A percentile compares a stretch with the other conserved stretches of the same genome.
phyloP scores from a whole-genome alignment of 2,888 invertebrate genomes.

The Ophion ellenae region DNA sequence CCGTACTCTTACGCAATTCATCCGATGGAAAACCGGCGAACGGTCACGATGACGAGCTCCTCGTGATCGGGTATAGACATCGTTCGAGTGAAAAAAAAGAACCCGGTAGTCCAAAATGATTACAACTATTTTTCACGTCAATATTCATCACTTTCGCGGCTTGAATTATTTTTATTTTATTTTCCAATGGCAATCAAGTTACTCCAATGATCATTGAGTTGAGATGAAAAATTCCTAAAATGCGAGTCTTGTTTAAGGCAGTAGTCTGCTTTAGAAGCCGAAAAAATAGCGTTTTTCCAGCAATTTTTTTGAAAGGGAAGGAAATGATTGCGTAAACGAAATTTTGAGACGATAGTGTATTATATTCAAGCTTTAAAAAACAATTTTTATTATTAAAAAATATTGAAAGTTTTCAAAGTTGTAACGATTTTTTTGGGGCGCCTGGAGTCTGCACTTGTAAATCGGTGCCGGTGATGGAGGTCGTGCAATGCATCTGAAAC shows the following conservation, averaged over 20 bases:
- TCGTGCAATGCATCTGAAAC: too few species aligned
- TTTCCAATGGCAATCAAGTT: neutral
- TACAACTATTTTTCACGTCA: neutral
- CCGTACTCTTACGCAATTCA: conserved; percentile 71
- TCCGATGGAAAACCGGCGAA: conserved; percentile 34
- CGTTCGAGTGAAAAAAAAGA: neutral
- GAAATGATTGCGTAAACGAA: too few species aligned
- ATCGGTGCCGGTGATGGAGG: too few species aligned
- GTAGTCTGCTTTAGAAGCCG: too few species aligned
- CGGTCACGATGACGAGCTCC: conserved; percentile 14
- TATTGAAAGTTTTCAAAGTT: too few species aligned
- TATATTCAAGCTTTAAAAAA: too few species aligned
- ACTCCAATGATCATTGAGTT: neutral
- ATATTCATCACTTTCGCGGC: neutral
- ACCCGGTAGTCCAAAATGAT: neutral
- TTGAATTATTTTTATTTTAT: neutral
- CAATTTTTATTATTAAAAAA: too few species aligned
- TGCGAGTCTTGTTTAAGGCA: neutral
- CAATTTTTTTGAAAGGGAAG: too few species aligned
- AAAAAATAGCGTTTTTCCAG: too few species aligned
- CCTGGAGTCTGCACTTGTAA: too few species aligned
- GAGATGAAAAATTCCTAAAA: neutral
- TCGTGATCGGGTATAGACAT: conserved; percentile 14
- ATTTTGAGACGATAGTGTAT: too few species aligned
- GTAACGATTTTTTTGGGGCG: too few species aligned